These are phyloP conservation scores for Hyposoter didymator DNA, from an alignment of 2,888 invertebrate species.

Conservation along the genomic window DNA sequence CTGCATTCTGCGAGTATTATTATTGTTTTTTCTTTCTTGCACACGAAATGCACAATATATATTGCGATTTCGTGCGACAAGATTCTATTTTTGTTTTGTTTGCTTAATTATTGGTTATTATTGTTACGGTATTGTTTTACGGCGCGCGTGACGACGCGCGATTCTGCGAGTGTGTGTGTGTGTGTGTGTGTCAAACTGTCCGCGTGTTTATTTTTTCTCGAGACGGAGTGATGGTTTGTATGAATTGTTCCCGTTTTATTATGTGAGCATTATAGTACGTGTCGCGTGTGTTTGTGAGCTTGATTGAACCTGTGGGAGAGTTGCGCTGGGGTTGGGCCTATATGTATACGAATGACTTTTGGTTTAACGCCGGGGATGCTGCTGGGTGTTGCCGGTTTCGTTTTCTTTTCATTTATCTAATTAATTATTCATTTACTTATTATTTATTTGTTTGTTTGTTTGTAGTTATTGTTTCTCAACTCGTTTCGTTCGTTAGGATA, in stretches of 20 bases:
- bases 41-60: not conserved
- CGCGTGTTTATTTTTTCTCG: constrained; percentile 43
- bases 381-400: constrained; percentile 46
- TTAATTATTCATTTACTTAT: constrained; percentile 33
- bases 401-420: constrained; percentile 46
- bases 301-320: constrained; percentile 65
- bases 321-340: constrained; percentile 64
- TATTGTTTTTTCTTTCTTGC: constrained; percentile 30
- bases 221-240: constrained; percentile 67
- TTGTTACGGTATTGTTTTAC: constrained; percentile 67
- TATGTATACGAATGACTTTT: constrained; percentile 28
- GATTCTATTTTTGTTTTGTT: constrained; percentile 25
- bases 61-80: constrained; percentile 6
- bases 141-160: constrained; percentile 69
- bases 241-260: constrained; percentile 67
- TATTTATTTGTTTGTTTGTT: constrained; percentile 6
- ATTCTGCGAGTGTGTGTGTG: constrained; percentile 67
- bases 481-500: constrained; percentile 63
- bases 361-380: constrained; percentile 30
- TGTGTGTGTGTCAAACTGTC: constrained; percentile 39
- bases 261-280: constrained; percentile 65
- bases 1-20: constrained; percentile 66
- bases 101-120: constrained; percentile 38
- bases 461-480: constrained; percentile 17
- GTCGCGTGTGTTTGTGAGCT: constrained; percentile 66